Evolutionary conservation across 2,113 vertebrate genomes (phyloP).

Genomic region (Solenodon paradoxus): DNA sequence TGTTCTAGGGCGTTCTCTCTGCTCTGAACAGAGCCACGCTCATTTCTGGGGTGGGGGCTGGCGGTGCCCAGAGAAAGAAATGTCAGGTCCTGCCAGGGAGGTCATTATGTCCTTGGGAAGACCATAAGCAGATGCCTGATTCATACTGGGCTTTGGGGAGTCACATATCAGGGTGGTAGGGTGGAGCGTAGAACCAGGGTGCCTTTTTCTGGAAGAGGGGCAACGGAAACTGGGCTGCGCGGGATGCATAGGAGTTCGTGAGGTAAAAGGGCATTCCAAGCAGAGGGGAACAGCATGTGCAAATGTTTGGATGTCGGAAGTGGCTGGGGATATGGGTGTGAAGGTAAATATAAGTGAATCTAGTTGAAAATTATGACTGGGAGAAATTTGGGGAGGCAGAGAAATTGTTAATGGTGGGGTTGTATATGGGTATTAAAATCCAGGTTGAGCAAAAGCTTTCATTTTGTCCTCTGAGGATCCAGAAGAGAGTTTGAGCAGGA

Average conservation of each 20-base stretch:
- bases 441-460: not conserved
- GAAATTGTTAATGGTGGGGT: not conserved
- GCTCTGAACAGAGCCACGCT: not conserved
- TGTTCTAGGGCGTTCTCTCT: not conserved
- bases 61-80: not conserved
- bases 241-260: not conserved
- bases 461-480: not conserved
- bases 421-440: not conserved
- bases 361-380: not conserved
- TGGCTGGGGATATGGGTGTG: not conserved
- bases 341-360: not conserved
- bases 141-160: not conserved
- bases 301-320: not conserved
- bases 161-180: not conserved
- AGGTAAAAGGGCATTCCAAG: not conserved
- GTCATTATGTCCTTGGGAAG: not conserved
- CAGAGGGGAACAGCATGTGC: not conserved
- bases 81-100: not conserved
- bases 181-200: not conserved
- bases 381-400: not conserved
- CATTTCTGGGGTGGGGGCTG: not conserved
- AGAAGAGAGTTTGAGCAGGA: not conserved
- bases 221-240: not conserved
- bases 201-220: not conserved
- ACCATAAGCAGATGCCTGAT: not conserved